A percentile compares a stretch with the other conserved stretches of the same genome.
phyloP scores from a whole-genome alignment of 1,140 invertebrate genomes.

The Temnothorax curvispinosus region DNA sequence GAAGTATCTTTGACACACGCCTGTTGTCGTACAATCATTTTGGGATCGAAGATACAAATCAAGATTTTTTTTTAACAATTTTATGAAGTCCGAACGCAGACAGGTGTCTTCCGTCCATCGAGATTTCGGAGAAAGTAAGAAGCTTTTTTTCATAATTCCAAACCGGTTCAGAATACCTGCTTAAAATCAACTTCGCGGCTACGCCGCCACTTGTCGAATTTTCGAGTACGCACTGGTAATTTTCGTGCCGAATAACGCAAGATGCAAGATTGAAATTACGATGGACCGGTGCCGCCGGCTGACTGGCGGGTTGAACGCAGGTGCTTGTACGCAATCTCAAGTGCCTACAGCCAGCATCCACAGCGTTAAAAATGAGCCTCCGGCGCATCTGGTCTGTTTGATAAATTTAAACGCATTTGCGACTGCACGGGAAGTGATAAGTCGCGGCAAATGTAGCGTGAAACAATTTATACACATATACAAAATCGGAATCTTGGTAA shows the following conservation, averaged over 20 bases:
- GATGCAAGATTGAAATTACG: constrained; percentile 17
- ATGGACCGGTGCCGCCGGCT: not conserved
- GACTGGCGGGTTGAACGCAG: constrained; percentile 13
- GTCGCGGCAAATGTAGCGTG: not conserved
- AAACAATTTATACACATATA: not conserved
- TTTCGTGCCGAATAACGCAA: not conserved
- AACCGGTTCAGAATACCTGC: not conserved
- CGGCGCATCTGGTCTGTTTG: not conserved
- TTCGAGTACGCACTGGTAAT: not conserved
- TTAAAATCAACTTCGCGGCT: not conserved
- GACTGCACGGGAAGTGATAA: not conserved
- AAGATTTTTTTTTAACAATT: not conserved
- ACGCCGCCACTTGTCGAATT: not conserved
- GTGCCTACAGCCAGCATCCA: not conserved
- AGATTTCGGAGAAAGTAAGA: not conserved
- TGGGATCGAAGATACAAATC: not conserved
- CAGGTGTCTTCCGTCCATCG: not conserved
- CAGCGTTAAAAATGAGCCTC: not conserved
- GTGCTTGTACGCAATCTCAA: constrained; percentile 27
- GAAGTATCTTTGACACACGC: not conserved
- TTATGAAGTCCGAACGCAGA: not conserved
- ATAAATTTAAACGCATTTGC: not conserved
- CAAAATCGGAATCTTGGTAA: not conserved
- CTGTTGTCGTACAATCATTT: not conserved
- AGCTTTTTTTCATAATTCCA: not conserved